Base-by-base conservation (phyloP, 1,140 invertebrate species). In the Habropoda laboriosa region DNA sequence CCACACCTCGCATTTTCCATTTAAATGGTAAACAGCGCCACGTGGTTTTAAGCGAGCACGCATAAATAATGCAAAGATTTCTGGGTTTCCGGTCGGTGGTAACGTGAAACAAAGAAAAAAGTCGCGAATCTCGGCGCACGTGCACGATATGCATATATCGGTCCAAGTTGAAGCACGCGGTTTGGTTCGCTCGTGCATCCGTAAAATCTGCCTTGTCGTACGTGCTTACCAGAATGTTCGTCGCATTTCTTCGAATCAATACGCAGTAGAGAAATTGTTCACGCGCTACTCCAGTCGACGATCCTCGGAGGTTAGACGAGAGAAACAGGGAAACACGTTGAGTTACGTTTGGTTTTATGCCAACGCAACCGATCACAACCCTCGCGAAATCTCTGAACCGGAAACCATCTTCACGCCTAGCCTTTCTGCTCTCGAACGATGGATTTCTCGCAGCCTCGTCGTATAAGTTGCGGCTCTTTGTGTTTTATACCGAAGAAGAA, bases 1-100 rank as follows among this genome's bases (percentile, higher is more conserved):
- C 4, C 45, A 18, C 42, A 16, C 21, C 40, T n/a, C 13, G 55
- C 12, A 27, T 10, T 35, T 60, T 30, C 53, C 18, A 71, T 42
- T 55, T 61, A 73, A 24, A 66, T 66, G 35, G 42, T 55, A 64
- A 75, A 75, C 60, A 64, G 21, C 24, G 8, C 6, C 12, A 4
- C 21, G 35, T 6, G 49, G 51, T 30, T 76, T 76, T 38, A 27
- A 45, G 45, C 24, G 47, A 66, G 67, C 74, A 49, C 32, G 72
- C 58, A 74, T 64, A 74, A 51, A 75, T 75, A 75, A 66, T 64
- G 60, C 72, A 75, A 53, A 18, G 32, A 47, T 45, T 68, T 68
- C 16, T 27, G n/a, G 38, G 51, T 68, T 47, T 58, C n/a, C 27
- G 24, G 27, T 3, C 13, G 21, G 16, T n/a, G 57, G 24, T 30